These are phyloP conservation scores for Gymnothorax reevesii DNA, from an alignment of 2,797 vertebrate species.

Conservation along the genomic window DNA sequence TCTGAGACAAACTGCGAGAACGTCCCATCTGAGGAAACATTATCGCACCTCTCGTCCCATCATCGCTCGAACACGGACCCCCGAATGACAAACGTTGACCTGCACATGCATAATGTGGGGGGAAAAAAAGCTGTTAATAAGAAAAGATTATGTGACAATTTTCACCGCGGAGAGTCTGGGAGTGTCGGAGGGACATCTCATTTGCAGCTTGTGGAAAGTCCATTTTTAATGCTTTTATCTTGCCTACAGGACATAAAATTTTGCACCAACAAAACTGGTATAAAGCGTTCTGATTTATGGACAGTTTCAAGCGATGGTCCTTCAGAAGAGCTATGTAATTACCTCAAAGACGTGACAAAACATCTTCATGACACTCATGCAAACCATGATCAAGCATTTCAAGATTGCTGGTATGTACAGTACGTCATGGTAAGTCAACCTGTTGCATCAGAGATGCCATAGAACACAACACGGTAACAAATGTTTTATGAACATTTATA, in stretches of 20 bases:
- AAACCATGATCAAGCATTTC: too few species aligned
- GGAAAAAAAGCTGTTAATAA: constrained; percentile 14
- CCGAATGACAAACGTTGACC: constrained; percentile 31
- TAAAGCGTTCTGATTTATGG: neutral
- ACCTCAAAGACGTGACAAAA: neutral
- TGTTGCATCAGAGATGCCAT: neutral
- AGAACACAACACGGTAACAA: neutral
- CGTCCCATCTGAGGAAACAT: constrained; percentile 36
- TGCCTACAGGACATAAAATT: constrained; percentile 9
- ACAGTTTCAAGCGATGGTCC: neutral
- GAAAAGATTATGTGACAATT: constrained; percentile 12
- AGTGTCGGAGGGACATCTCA: constrained; percentile 1
- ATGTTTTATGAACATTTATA: neutral
- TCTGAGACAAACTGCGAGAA: constrained; percentile 39
- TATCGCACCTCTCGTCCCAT: constrained; percentile 36
- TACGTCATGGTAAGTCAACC: too few species aligned
- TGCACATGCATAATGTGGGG: constrained; percentile 23
- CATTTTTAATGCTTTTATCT: neutral
- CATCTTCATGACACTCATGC: neutral
- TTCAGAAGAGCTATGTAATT: neutral
- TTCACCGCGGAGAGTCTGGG: neutral
- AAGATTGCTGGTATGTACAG: too few species aligned
- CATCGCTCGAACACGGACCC: constrained; percentile 16
- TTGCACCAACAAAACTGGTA: neutral
- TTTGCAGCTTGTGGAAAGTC: neutral